Base-by-base conservation (phyloP, 2,797 vertebrate species). In the Margarornis squamiger region DNA sequence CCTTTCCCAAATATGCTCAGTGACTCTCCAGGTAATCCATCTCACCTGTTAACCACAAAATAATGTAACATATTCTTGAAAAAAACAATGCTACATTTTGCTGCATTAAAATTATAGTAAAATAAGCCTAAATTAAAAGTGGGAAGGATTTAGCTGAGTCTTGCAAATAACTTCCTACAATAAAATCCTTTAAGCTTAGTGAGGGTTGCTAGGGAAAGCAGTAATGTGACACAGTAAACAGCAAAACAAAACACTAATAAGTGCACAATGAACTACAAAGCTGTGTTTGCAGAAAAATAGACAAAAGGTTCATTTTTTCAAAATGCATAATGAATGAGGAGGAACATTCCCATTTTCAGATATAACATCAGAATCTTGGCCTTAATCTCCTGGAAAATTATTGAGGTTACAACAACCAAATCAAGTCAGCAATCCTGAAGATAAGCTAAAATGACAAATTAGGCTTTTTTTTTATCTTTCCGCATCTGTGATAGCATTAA, bases 361-460 rank as follows among this genome's bases (percentile, higher is more conserved):
- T 82, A 67, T 21, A 81, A 82, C 17, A 72, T 71, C 43, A 91
- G 52, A 85, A 85, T 80, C 67, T 77, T 6, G 4, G 45, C 9
- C 24, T 92, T 93, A 92, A 84, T 86, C 58, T 95, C 51, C 72
- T 76, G 81, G 66, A 43, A 92, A 94, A 84, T 87, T 82, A 92
- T 70, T 82, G 57, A 92, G 46, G 81, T 77, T 91, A 46, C 30
- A 88, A 92, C 52, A 77, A 80, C 85, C 52, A 94, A 95, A 93
- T 82, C 57, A 87, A 91, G 54, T 87, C 74, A 87, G 24, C 43
- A 83, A 87, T 93, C 54, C 36, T 92, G 72, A 76, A 93, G 81
- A 95, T 94, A 94, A 79, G 22, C 38, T 95, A 71, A 91, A 94
- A 92, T 87, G 81, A 93, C 81, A 96, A 92, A 96, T 93, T 91